Conservation (phyloP, 2,113 vertebrate species). For the Myotis brandtii region DNA sequence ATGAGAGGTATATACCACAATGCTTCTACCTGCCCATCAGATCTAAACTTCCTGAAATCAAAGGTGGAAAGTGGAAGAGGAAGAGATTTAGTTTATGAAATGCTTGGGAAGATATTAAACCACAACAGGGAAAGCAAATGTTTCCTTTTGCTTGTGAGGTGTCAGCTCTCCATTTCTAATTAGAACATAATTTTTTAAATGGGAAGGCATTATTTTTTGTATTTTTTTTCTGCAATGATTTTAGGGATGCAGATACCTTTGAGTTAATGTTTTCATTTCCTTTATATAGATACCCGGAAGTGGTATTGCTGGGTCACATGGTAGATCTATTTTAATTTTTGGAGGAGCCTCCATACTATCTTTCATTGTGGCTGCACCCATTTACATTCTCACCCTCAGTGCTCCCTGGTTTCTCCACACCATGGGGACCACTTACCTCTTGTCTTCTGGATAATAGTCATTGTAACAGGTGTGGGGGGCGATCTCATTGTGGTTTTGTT, state of each 20-base stretch:
- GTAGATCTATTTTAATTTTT: neutral
- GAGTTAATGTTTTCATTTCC: neutral
- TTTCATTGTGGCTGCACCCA: neutral
- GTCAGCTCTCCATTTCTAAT: conserved; percentile 8
- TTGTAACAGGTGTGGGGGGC: neutral
- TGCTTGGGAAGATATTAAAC: neutral
- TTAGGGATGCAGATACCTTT: neutral
- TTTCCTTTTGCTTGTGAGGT: neutral
- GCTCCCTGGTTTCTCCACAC: neutral
- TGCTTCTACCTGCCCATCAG: neutral
- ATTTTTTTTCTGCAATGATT: neutral
- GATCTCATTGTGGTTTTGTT: neutral
- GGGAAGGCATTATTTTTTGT: neutral
- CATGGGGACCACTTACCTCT: neutral
- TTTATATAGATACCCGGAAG: neutral
- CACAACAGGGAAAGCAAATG: neutral
- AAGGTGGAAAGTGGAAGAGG: neutral
- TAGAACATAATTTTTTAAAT: conserved; percentile 9
- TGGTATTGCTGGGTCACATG: neutral
- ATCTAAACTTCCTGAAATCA: neutral
- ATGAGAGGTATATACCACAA: neutral
- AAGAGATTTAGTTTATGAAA: neutral
- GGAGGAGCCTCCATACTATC: neutral
- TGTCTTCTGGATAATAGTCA: neutral
- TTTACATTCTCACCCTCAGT: neutral